Conservation (phyloP, 2,113 vertebrate genomes). For the Chiloscyllium plagiosum region DNA sequence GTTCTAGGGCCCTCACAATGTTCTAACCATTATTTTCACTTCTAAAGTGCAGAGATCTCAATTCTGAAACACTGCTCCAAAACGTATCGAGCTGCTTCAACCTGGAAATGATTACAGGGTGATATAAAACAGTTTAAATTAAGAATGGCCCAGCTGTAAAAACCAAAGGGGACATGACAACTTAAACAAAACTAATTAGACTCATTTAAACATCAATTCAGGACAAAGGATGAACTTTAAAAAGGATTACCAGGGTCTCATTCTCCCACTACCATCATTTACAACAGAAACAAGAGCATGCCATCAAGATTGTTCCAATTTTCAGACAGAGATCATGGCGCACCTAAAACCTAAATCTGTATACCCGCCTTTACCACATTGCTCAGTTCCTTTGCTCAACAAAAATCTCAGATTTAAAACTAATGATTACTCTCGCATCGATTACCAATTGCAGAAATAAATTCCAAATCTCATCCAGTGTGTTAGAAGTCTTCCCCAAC, state of each 20-base stretch:
- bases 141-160: not conserved
- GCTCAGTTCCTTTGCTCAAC: not conserved
- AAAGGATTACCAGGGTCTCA: not conserved
- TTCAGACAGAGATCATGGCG: no score
- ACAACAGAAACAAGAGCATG: not conserved
- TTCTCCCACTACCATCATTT: not conserved
- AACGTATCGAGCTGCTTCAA: not conserved
- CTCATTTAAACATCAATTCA: not conserved
- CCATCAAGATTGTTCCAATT: no score
- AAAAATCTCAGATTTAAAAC: not conserved
- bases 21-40: not conserved
- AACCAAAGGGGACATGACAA: not conserved
- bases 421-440: not conserved
- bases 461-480: not conserved
- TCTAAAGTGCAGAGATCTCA: not conserved
- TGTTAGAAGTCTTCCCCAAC: not conserved
- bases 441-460: not conserved
- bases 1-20: not conserved
- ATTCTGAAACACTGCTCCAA: not conserved
- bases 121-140: not conserved
- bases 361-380: not conserved
- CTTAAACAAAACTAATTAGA: not conserved
- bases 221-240: not conserved
- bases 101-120: not conserved
- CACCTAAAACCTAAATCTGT: not conserved